A percentile compares a stretch with the other conserved stretches of the same genome.
Evolutionary conservation across 2,888 invertebrate species (phyloP).

Genomic region (Dynastes grantii): DNA sequence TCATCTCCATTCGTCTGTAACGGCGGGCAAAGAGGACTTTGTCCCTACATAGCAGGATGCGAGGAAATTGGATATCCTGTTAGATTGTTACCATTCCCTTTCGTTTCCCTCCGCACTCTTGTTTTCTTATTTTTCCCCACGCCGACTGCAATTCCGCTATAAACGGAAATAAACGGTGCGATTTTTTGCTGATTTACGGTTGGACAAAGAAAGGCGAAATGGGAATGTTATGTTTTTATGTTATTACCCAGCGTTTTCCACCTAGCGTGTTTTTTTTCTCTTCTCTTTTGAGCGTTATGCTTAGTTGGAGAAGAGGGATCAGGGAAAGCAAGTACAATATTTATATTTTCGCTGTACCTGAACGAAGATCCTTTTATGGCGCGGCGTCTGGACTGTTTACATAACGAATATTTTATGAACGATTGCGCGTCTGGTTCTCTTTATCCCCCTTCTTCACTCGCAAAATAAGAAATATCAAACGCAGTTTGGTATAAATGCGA

Average conservation of each 20-base stretch:
- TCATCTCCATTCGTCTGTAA: neutral
- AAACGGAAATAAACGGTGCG: conserved; percentile 4
- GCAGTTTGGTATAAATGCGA: no score
- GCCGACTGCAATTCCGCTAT: conserved; percentile 1
- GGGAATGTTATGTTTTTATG: conserved; percentile 15
- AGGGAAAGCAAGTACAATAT: neutral
- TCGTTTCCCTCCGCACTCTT: neutral
- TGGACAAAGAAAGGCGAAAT: neutral
- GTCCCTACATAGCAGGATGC: neutral
- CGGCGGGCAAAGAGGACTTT: neutral
- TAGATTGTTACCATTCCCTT: neutral
- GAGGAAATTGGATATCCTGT: neutral
- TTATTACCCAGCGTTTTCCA: neutral
- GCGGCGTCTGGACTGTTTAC: neutral
- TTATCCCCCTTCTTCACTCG: no score
- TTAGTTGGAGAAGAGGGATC: neutral
- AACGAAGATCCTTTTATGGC: neutral
- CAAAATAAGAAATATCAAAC: no score
- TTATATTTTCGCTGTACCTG: neutral
- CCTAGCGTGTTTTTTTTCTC: neutral
- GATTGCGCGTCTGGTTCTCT: neutral
- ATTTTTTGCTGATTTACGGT: neutral
- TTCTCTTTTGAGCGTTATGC: neutral
- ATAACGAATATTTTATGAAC: neutral
- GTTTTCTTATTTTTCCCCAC: neutral